Conservation (phyloP, 2,113 vertebrate species). For the Melanerpes aurifrons region DNA sequence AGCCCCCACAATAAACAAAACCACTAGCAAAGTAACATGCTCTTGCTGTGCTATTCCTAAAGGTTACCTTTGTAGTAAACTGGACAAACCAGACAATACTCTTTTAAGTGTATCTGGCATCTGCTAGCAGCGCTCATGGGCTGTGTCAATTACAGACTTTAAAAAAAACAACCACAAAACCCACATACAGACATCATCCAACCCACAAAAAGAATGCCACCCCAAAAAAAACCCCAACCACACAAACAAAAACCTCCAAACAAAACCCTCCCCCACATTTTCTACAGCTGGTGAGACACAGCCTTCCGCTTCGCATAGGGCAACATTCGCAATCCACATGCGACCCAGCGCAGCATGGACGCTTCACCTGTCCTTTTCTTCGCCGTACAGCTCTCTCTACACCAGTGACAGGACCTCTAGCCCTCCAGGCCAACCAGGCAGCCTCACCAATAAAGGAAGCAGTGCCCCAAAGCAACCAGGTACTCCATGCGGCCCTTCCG, state of each 20-base stretch:
- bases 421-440: accelerated
- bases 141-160: too few relatives aligned
- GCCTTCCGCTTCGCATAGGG: accelerated
- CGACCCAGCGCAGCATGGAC: accelerated
- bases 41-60: not conserved
- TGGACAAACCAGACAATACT: not conserved
- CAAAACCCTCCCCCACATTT: not conserved
- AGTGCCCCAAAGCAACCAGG: accelerated
- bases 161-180: too few relatives aligned
- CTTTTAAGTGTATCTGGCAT: accelerated
- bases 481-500: accelerated
- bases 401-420: accelerated
- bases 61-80: not conserved
- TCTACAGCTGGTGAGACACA: not conserved
- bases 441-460: accelerated
- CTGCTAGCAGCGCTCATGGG: not conserved
- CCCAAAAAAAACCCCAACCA: not conserved
- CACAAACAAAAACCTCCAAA: not conserved
- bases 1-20: not conserved
- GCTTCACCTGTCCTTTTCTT: accelerated
- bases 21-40: not conserved
- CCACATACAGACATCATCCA: too few relatives aligned
- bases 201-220: too few relatives aligned
- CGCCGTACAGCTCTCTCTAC: accelerated
- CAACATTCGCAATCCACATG: accelerated